Evolutionary conservation across 2,888 invertebrate genomes (phyloP).

Genomic region (Cryptosula pallasiana): DNA sequence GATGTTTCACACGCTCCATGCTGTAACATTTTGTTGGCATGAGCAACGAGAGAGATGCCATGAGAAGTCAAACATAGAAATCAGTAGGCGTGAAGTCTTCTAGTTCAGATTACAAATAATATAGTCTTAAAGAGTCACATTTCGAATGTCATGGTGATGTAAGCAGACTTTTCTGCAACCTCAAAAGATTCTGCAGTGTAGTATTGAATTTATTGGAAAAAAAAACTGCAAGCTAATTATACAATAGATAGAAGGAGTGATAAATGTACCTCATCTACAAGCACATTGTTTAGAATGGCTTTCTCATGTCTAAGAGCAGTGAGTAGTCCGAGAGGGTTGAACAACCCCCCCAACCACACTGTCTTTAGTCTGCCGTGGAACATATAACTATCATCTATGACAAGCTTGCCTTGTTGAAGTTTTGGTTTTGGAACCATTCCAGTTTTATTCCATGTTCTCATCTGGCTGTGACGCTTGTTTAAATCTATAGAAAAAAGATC

Average conservation of each 20-base stretch:
- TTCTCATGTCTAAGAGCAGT: slow-evolving; percentile 46
- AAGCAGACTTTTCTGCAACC: too few relatives aligned
- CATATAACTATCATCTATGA: slow-evolving; percentile 29
- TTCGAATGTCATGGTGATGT: too few relatives aligned
- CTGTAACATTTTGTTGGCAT: too few relatives aligned
- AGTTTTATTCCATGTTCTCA: slow-evolving; percentile 41
- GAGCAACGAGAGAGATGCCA: too few relatives aligned
- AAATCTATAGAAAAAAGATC: slow-evolving; percentile 34
- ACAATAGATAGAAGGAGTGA: not conserved
- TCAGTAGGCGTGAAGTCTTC: too few relatives aligned
- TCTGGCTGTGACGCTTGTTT: slow-evolving; percentile 40
- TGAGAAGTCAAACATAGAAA: too few relatives aligned
- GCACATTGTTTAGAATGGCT: slow-evolving; percentile 39
- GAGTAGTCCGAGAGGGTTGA: slow-evolving; percentile 45
- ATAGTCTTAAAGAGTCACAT: too few relatives aligned
- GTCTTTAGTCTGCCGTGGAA: slow-evolving; percentile 39
- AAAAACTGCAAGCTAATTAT: not conserved
- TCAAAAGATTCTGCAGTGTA: not conserved
- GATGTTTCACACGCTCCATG: too few relatives aligned
- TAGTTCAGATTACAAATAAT: too few relatives aligned
- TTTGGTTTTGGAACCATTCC: slow-evolving; percentile 44
- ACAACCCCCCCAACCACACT: slow-evolving; percentile 50
- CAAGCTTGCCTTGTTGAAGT: slow-evolving; percentile 14
- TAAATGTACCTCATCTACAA: slow-evolving; percentile 36
- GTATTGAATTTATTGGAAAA: not conserved